Conservation (phyloP, 2,888 invertebrate genomes). For the Lasioglossum marginatum region DNA sequence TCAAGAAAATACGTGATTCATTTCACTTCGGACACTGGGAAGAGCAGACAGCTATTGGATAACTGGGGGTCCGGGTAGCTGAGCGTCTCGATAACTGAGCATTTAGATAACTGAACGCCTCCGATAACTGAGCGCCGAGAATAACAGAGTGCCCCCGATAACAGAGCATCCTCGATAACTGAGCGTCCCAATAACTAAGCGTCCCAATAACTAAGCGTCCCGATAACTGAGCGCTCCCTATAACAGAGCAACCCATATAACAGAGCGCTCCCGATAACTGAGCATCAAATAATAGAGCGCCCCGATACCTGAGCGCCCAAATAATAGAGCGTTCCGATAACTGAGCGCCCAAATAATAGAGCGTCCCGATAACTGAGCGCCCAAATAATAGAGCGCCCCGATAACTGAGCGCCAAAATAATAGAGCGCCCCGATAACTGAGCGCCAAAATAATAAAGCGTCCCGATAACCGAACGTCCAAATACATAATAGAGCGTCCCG, state of each 20-base stretch:
- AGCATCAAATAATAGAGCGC: too few species aligned
- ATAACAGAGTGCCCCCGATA: too few species aligned
- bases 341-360: fast-evolving
- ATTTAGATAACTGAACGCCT: fast-evolving
- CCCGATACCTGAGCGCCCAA: too few species aligned
- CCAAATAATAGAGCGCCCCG: neutral
- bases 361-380: neutral
- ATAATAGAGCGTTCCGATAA: too few species aligned
- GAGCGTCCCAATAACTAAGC: too few species aligned
- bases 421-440: neutral
- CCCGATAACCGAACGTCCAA: too few species aligned
- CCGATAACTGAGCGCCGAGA: too few species aligned
- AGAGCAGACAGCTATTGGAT: neutral
- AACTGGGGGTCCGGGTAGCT: neutral
- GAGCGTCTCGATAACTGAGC: neutral
- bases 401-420: neutral
- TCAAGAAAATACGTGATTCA: neutral
- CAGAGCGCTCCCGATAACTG: too few species aligned
- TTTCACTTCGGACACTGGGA: neutral
- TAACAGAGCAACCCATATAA: too few species aligned
- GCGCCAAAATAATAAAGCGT: fast-evolving
- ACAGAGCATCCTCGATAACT: too few species aligned
- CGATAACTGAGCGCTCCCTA: fast-evolving
- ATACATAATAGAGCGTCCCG: neutral
- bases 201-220: too few species aligned